Conservation (phyloP, 2,888 invertebrate genomes). For the Pediacus dermestoides region DNA sequence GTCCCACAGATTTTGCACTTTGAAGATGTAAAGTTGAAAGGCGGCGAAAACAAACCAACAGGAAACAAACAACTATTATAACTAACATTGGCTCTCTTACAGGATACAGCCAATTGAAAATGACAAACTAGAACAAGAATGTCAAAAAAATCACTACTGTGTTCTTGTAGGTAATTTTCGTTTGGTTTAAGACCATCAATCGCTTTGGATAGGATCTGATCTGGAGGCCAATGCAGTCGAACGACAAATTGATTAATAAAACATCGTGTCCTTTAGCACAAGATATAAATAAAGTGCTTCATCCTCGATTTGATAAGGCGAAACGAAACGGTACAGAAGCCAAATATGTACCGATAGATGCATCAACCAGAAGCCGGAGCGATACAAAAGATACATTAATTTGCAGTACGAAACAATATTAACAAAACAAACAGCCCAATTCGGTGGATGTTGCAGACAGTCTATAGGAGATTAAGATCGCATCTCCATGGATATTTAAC, state of each 20-base stretch:
- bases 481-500: conserved; percentile 37
- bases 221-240: too few species aligned
- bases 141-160: conserved; percentile 1
- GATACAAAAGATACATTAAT: conserved; percentile 33
- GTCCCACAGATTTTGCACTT: conserved; percentile 5
- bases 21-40: background rate
- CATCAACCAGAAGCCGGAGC: background rate
- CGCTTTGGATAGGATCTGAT: too few species aligned
- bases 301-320: too few species aligned
- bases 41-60: conserved; percentile 3
- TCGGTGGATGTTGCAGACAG: conserved; percentile 31
- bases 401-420: conserved; percentile 33
- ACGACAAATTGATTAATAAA: conserved; percentile 9
- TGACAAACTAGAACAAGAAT: conserved; percentile 24
- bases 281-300: background rate
- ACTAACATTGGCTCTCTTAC: conserved; percentile 15
- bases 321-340: too few species aligned
- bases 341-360: background rate
- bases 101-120: conserved; percentile 31
- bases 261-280: conserved; percentile 1
- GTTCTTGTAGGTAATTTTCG: too few species aligned
- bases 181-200: too few species aligned
- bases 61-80: conserved; percentile 9
- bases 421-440: conserved; percentile 40
- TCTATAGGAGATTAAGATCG: conserved; percentile 37